Conservation (phyloP, 2,113 vertebrate species). For the Malaclemys terrapin region DNA sequence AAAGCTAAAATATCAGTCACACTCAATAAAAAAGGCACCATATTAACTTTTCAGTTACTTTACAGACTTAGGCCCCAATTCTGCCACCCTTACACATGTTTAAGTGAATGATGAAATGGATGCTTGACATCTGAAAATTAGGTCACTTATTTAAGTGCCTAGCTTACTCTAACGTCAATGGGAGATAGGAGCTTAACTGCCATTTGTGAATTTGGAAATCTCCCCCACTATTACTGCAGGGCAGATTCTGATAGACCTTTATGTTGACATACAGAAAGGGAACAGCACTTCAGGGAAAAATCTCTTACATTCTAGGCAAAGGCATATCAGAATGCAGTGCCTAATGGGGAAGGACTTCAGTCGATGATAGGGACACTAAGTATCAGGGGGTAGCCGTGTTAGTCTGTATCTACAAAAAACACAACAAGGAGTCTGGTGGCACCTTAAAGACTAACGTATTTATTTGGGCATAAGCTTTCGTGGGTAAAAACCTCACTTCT, state of each 20-base stretch:
- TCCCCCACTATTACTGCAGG: not conserved
- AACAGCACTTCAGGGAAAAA: not conserved
- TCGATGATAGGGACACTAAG: not conserved
- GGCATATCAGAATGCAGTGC: not conserved
- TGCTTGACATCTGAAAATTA: not conserved
- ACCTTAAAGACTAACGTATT: too few relatives aligned
- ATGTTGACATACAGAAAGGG: constrained; percentile 1
- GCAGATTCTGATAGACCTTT: constrained; percentile 3
- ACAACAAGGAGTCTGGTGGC: too few relatives aligned
- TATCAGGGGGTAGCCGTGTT: too few relatives aligned
- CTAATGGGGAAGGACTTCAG: not conserved
- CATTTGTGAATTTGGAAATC: not conserved
- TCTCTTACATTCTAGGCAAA: not conserved
- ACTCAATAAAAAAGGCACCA: not conserved
- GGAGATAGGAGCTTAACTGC: not conserved
- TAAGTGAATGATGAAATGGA: not conserved
- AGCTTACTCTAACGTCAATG: not conserved
- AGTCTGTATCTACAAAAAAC: too few relatives aligned
- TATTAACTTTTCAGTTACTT: not conserved
- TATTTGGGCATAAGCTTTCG: too few relatives aligned
- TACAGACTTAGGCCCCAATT: not conserved
- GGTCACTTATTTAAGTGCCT: not conserved
- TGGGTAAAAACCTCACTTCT: too few relatives aligned
- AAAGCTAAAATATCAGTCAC: not conserved
- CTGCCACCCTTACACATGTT: not conserved